Evolutionary conservation across 1,140 invertebrate species (phyloP).

Genomic region (Neodiprion pinetum): DNA sequence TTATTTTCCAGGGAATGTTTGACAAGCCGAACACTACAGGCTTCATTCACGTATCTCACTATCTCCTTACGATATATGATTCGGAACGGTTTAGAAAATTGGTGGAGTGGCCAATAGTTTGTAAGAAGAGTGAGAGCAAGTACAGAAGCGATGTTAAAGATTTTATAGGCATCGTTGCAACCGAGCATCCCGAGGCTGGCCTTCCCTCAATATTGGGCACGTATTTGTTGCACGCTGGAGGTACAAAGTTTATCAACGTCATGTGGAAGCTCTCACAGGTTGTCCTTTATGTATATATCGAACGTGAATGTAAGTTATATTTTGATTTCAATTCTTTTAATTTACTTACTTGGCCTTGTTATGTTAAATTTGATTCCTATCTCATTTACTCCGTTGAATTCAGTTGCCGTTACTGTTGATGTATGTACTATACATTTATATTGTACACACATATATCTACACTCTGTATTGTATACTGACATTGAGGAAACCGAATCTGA

Average conservation of each 20-base stretch:
- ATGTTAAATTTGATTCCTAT: constrained; percentile 11
- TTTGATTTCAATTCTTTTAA: neutral
- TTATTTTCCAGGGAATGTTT: constrained; percentile 58
- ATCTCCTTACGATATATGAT: constrained; percentile 58
- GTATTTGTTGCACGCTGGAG: constrained; percentile 44
- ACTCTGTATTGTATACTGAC: too few species aligned
- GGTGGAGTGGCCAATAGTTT: constrained; percentile 61
- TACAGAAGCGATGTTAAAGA: constrained; percentile 53
- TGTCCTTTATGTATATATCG: constrained; percentile 37
- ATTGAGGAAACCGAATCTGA: too few species aligned
- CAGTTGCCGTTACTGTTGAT: too few species aligned
- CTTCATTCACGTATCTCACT: constrained; percentile 61
- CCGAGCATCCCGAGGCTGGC: constrained; percentile 44
- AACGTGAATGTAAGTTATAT: constrained; percentile 29
- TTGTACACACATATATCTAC: too few species aligned
- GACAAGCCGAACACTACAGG: constrained; percentile 61
- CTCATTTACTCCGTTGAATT: constrained; percentile 6
- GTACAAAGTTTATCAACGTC: constrained; percentile 44
- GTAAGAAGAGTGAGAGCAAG: constrained; percentile 59
- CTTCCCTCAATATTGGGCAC: constrained; percentile 45
- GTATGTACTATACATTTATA: too few species aligned
- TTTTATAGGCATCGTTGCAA: constrained; percentile 38
- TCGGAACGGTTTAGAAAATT: constrained; percentile 53
- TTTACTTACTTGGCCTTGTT: neutral
- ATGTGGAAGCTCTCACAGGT: constrained; percentile 51